A percentile compares a stretch with the other conserved stretches of the same genome.
These are phyloP conservation scores for Diadegma fenestrale DNA, from an alignment of 2,888 invertebrate genomes.

Conservation along the genomic window DNA sequence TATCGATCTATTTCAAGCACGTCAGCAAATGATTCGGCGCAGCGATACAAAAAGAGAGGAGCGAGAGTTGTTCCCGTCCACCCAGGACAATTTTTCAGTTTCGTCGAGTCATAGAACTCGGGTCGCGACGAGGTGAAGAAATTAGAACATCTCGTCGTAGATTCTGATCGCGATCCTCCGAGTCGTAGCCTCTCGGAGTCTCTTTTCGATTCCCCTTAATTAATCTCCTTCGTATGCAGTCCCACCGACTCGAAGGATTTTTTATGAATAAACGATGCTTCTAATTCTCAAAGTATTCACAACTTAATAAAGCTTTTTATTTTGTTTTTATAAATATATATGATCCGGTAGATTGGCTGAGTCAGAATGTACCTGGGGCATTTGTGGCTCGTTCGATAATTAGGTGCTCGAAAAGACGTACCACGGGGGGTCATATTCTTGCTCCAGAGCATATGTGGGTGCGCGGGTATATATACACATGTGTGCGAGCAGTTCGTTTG, in stretches of 20 bases:
- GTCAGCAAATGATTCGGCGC: constrained; percentile 9
- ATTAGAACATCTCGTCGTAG: constrained; percentile 51
- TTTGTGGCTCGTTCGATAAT: constrained; percentile 80
- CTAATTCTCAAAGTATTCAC: not conserved
- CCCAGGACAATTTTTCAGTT: not conserved
- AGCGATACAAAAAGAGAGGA: not conserved
- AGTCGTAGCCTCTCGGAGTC: not conserved
- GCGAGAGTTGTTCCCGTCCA: constrained; percentile 14
- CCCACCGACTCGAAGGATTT: not conserved
- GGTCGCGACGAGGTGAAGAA: constrained; percentile 50
- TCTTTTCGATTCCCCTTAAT: not conserved
- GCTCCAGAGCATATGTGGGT: constrained; percentile 71
- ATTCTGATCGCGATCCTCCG: constrained; percentile 40
- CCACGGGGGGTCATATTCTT: constrained; percentile 77
- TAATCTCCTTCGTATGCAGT: not conserved
- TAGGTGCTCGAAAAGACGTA: constrained; percentile 76
- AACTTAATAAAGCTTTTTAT: not conserved
- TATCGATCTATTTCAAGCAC: constrained; percentile 67
- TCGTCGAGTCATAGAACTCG: constrained; percentile 48
- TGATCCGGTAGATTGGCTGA: constrained; percentile 41
- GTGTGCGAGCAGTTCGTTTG: constrained; percentile 48
- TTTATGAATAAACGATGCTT: not conserved
- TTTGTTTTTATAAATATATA: constrained; percentile 10
- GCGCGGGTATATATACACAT: constrained; percentile 43
- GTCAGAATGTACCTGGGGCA: constrained; percentile 34